Base-by-base conservation (phyloP, 2,888 invertebrate species). In the Leptopilina myrica region DNA sequence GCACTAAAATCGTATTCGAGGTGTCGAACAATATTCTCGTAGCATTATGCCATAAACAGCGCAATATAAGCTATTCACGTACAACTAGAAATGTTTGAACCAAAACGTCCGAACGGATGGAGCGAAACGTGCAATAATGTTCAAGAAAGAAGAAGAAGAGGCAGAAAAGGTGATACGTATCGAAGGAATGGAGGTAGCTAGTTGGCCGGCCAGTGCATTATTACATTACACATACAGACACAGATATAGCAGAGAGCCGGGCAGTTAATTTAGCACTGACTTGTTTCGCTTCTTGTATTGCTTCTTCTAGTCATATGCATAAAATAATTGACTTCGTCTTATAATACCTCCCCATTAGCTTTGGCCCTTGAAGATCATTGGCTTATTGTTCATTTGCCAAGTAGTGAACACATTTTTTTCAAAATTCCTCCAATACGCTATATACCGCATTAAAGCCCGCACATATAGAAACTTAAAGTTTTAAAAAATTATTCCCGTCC, bases 221-320 rank as follows among this genome's bases (percentile, higher is more conserved):
- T 90, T 90, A 86, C 89, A 90, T 90, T 89, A 87, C 88, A 85
- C 87, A 59, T 88, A 85, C 87, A 87, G 88, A 87, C 88, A 85
- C 87, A 59, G 88, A 85, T 87, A 87, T 88, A 89, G 89, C 89
- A 88, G 43, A 89, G 88, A 86, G 88, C 85, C 87, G 88, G 88
- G 88, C 87, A 89, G 90, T 90, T 90, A 90, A 90, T 90, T 90
- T 90, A 89, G 88, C 87, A 85, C 86, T 89, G 87, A 88, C 86
- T 85, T 87, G 84, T 85, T 84, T 86, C 59, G 78, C 89, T 90
- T 90, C 89, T 90, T 88, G 87, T 88, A 89, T 89, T 90, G 88
- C 88, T 85, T 87, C 84, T 80, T 84, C 85, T 84, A 85, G 88
- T 89, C 89, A 90, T 90, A 90, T 90, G 90, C 90, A 90, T 90